Conservation (phyloP, 1,140 invertebrate genomes). For the Mesaphorura yosii region DNA sequence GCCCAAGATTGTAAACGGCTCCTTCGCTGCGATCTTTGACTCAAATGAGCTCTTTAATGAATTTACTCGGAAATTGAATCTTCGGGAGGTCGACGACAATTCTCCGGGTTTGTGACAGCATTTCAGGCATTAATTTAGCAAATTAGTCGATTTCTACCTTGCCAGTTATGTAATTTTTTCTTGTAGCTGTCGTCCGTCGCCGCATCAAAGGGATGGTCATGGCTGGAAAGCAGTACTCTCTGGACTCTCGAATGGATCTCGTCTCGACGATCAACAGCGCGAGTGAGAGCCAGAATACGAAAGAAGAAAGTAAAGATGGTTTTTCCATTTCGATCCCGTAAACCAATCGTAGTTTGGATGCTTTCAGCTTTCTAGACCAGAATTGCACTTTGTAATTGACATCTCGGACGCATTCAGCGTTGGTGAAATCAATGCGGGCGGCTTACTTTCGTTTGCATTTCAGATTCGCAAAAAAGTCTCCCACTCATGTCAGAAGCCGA, state of each 20-base stretch:
- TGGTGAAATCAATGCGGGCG: no score
- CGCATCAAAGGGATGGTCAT: conserved; percentile 74
- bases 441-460: no score
- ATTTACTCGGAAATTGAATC: conserved; percentile 24
- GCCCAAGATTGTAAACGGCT: conserved; percentile 92
- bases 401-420: no score
- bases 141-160: no score
- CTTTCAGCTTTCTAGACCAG: no score
- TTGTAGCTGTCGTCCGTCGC: conserved; percentile 55
- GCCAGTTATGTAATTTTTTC: conserved; percentile 10
- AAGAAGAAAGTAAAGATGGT: conserved; percentile 26
- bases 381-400: no score
- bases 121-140: conserved; percentile 1
- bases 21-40: conserved; percentile 89
- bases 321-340: neutral
- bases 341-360: no score
- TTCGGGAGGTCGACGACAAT: conserved; percentile 29
- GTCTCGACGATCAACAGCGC: conserved; percentile 48
- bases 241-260: conserved; percentile 81
- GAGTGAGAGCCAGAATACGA: conserved; percentile 7
- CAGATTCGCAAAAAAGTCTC: no score
- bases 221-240: conserved; percentile 69
- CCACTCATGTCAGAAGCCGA: no score
- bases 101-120: conserved; percentile 25
- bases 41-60: conserved; percentile 41